Base-by-base conservation (phyloP, 1,140 invertebrate genomes). In the Campoletis sonorensis region DNA sequence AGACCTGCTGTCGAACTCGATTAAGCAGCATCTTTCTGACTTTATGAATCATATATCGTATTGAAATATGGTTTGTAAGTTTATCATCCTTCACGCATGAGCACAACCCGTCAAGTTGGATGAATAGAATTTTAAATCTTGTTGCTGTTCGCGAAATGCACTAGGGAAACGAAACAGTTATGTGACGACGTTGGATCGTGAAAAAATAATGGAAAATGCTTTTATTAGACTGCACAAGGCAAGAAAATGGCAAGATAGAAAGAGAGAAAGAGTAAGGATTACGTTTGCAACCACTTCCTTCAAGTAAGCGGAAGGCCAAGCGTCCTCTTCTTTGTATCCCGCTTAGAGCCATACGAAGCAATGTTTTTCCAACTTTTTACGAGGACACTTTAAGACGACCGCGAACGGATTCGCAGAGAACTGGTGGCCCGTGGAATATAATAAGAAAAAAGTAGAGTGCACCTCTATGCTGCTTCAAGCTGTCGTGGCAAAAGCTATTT, bases 131-230 rank as follows among this genome's bases (percentile, higher is more conserved):
- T 81, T 84, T 84, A 81, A 54, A 82, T 30, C 37, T 30, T 37
- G 10, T 70, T 3, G 27, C 1, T 21, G 16, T n/a, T 70, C 67
- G 11, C 30, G 26, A 70, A 37, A 30, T 45, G 30, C 27, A 16
- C 23, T 26, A 23, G 11, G 10, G 3, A 64, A 64, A 64, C 3
- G 23, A 4, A 26, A 64, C 1, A 64, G 61, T 23, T 64, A 64
- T 27, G 15, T 26, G 61, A 30, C n/a, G 49, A 30, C 72, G 49
- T 30, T 18, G 27, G 23, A 23, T 70, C 86, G 75, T 83, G 80
- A 84, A 85, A 87, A 87, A 86, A 86, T 87, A 87, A 84, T 82
- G 71, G 37, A 80, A 85, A 85, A 84, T 79, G 82, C 83, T 87
- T 86, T 84, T 87, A 86, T 86, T 87, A 83, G 84, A 82, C 80